Conservation (phyloP, 2,888 invertebrate genomes). For the Eurytoma adleriae region DNA sequence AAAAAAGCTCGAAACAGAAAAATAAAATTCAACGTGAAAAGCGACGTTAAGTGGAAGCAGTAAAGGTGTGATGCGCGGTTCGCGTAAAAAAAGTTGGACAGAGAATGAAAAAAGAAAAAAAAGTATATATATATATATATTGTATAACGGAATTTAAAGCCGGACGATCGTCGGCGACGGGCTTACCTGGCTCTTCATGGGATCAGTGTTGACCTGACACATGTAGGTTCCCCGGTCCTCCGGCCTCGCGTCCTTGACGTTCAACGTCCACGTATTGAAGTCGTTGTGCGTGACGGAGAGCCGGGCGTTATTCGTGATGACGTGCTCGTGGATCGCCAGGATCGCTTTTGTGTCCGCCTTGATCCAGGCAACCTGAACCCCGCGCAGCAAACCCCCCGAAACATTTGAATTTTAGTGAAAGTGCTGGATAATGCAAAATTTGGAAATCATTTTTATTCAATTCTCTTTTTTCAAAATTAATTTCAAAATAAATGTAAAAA, state of each 20-base stretch:
- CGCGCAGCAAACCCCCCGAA: conserved; percentile 27
- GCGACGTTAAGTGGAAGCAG: not conserved
- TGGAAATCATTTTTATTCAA: not conserved
- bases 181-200: conserved; percentile 94
- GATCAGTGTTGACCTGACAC: conserved; percentile 97
- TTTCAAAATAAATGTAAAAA: too few relatives aligned
- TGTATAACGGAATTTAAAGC: conserved; percentile 10
- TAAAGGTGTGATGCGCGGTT: too few relatives aligned
- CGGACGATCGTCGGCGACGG: not conserved
- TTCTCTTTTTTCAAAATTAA: too few relatives aligned
- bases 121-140: too few relatives aligned
- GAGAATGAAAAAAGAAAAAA: too few relatives aligned
- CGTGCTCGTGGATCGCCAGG: conserved; percentile 94
- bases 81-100: not conserved
- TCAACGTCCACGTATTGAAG: conserved; percentile 95
- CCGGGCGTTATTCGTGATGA: conserved; percentile 94
- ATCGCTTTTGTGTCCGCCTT: conserved; percentile 96
- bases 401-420: conserved; percentile 31
- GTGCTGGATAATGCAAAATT: too few relatives aligned
- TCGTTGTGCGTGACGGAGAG: conserved; percentile 94
- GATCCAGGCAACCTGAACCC: conserved; percentile 92
- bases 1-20: not conserved
- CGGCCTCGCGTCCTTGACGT: conserved; percentile 89
- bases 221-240: conserved; percentile 94
- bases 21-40: conserved; percentile 4